These are phyloP conservation scores for Furnarius figulus DNA, from an alignment of 2,113 vertebrate species.

Conservation along the genomic window DNA sequence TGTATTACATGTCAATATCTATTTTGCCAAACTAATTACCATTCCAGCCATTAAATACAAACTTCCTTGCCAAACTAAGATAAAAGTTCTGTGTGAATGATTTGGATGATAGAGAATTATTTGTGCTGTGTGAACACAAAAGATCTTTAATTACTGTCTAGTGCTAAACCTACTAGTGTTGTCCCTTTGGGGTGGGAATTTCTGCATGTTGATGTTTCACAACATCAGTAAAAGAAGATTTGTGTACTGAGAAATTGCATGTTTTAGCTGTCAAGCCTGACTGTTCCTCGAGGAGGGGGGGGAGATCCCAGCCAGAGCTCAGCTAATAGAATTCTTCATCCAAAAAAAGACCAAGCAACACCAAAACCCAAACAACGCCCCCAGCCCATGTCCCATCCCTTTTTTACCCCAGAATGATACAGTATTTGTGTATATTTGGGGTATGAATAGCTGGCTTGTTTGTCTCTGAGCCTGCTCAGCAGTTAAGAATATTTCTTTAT, in stretches of 20 bases:
- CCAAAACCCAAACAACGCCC: neutral
- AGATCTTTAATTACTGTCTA: neutral
- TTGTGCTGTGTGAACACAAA: neutral
- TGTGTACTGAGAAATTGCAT: neutral
- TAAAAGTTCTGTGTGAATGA: neutral
- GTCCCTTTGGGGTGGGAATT: neutral
- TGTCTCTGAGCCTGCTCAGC: neutral
- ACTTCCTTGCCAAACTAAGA: neutral
- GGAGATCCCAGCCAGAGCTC: neutral
- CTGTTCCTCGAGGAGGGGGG: neutral
- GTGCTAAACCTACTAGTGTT: neutral
- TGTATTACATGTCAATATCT: neutral
- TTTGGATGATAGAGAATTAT: neutral
- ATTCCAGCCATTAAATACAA: neutral
- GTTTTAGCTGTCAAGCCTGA: neutral
- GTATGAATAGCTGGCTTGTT: conserved; percentile 37
- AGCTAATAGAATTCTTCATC: neutral
- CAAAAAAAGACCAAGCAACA: neutral
- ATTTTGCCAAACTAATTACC: neutral
- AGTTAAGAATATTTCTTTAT: conserved; percentile 55
- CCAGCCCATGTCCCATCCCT: neutral
- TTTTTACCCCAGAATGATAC: neutral
- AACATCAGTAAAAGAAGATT: neutral
- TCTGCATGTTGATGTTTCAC: neutral
- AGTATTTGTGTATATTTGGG: neutral